Evolutionary conservation across 2,888 invertebrate species (phyloP).

Genomic region (Erebia aethiops): DNA sequence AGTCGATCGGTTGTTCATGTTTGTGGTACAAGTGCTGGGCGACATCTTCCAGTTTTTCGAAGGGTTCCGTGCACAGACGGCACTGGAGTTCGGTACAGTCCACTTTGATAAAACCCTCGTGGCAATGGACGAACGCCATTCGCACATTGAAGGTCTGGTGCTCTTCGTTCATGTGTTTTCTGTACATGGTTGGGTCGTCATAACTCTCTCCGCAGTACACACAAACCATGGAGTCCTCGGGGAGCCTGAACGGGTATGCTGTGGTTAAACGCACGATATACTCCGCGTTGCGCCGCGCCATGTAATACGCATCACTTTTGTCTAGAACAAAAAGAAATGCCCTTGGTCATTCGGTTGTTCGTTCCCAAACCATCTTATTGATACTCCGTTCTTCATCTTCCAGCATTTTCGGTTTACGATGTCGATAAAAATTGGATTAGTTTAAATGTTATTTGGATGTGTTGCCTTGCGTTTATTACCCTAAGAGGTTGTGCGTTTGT

Average conservation of each 20-base stretch:
- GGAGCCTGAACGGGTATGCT: slow-evolving; percentile 75
- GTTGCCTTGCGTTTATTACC: background rate
- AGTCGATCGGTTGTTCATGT: slow-evolving; percentile 58
- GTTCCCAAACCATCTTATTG: slow-evolving; percentile 31
- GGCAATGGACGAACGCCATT: slow-evolving; percentile 65
- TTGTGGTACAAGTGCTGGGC: slow-evolving; percentile 59
- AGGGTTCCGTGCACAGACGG: slow-evolving; percentile 57
- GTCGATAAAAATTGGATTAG: slow-evolving; percentile 13
- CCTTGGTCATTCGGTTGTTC: slow-evolving; percentile 63
- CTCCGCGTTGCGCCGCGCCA: slow-evolving; percentile 75
- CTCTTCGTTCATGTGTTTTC: slow-evolving; percentile 67
- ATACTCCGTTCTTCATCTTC: slow-evolving; percentile 33
- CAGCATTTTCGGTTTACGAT: slow-evolving; percentile 13
- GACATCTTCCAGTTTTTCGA: slow-evolving; percentile 54
- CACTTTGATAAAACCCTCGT: slow-evolving; percentile 68
- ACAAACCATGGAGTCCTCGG: slow-evolving; percentile 70
- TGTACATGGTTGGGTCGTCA: slow-evolving; percentile 60
- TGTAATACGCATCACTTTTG: slow-evolving; percentile 62
- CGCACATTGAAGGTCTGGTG: slow-evolving; percentile 61
- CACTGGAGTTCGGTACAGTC: slow-evolving; percentile 68
- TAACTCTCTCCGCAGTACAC: slow-evolving; percentile 71
- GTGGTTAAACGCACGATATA: slow-evolving; percentile 71
- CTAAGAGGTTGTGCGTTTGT: too few species aligned
- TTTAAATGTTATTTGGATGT: background rate
- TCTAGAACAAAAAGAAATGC: slow-evolving; percentile 81